Percentiles rank a stretch among this genome's conserved stretches.
phyloP scores from a whole-genome alignment of 1,140 invertebrate genomes.

The Cephus cinctus region DNA sequence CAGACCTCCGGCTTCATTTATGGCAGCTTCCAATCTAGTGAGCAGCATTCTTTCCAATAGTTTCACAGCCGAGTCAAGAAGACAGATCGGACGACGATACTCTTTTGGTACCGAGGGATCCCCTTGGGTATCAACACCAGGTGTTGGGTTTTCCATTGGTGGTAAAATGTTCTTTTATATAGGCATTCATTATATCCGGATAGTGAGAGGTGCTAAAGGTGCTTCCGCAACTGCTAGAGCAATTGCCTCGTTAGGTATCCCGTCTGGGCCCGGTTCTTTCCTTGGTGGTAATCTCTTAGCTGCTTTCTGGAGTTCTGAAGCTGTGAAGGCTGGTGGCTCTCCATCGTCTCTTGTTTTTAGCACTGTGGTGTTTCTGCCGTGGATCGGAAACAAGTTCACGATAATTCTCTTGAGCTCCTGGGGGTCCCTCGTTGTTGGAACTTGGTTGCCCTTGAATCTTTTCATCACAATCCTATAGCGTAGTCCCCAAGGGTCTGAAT shows the following conservation, averaged over 20 bases:
- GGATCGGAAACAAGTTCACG: background rate
- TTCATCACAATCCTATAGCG: background rate
- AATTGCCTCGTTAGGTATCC: background rate
- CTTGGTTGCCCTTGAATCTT: background rate
- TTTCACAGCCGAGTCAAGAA: too few species aligned
- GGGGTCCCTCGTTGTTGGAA: background rate
- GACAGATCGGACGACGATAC: too few species aligned
- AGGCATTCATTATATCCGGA: background rate
- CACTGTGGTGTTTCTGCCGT: background rate
- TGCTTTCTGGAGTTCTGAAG: background rate
- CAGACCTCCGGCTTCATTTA: too few species aligned
- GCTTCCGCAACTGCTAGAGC: background rate
- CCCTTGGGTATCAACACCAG: background rate
- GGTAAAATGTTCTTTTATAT: background rate
- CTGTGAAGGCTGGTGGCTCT: background rate
- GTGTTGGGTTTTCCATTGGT: background rate
- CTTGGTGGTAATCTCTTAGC: background rate
- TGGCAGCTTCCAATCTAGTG: too few species aligned
- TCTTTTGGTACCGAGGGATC: too few species aligned
- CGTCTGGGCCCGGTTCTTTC: background rate
- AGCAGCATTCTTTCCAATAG: too few species aligned
- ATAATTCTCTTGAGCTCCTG: background rate
- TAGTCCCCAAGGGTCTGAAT: background rate
- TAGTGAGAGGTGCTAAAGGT: background rate
- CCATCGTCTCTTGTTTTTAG: background rate